Conservation (phyloP, 2,113 vertebrate species). For the Serinus canaria region DNA sequence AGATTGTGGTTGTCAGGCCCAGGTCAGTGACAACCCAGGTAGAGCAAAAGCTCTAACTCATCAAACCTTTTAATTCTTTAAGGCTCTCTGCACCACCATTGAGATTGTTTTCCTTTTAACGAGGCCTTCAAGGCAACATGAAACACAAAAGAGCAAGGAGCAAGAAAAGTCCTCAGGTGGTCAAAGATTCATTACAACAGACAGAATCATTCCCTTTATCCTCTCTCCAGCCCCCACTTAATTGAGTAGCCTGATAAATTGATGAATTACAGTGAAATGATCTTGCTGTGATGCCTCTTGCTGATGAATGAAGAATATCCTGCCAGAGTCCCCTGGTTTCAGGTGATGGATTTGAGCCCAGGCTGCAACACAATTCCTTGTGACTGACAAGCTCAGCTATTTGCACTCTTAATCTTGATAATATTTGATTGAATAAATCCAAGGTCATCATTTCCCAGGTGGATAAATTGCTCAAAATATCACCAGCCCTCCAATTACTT, state of each 20-base stretch:
- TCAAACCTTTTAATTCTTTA: neutral
- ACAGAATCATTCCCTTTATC: neutral
- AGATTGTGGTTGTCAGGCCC: neutral
- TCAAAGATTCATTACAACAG: neutral
- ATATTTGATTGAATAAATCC: constrained; percentile 30
- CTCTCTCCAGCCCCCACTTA: neutral
- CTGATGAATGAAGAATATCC: constrained; percentile 30
- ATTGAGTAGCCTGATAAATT: neutral
- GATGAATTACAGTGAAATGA: constrained; percentile 46
- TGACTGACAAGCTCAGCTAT: constrained; percentile 34
- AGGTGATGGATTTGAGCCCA: constrained; percentile 42
- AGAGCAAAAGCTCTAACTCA: neutral
- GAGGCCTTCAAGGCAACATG: neutral
- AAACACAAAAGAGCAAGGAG: neutral
- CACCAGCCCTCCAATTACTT: neutral
- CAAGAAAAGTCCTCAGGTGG: neutral
- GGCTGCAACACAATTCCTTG: constrained; percentile 4
- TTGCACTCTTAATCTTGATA: constrained; percentile 35
- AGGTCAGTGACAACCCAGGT: neutral
- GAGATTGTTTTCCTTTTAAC: neutral
- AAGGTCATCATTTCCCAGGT: constrained; percentile 30
- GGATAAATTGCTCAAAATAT: neutral
- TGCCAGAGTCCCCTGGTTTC: constrained; percentile 12
- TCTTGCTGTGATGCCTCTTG: constrained; percentile 8
- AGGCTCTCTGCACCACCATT: neutral